phyloP scores from a whole-genome alignment of 2,113 vertebrate genomes.

The Quiscalus mexicanus region DNA sequence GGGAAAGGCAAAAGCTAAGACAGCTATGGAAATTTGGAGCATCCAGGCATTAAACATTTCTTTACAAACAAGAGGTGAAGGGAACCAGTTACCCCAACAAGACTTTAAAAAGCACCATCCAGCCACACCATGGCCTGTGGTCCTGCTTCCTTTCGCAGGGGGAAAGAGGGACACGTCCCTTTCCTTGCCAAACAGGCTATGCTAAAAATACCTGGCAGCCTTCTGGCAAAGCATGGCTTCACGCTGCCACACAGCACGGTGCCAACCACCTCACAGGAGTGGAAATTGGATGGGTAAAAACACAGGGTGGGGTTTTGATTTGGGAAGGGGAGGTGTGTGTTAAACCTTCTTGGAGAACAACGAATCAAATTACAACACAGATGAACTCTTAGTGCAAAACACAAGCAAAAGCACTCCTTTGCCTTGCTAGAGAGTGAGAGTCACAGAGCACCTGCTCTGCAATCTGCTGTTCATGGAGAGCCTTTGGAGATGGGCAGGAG shows the following conservation, averaged over 20 bases:
- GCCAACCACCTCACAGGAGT: not conserved
- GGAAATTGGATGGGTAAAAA: not conserved
- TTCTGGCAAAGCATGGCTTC: not conserved
- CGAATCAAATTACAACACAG: not conserved
- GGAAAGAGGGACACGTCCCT: not conserved
- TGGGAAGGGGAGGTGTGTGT: not conserved
- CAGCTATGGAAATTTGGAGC: not conserved
- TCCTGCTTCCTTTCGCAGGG: not conserved
- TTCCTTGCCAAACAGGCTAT: constrained; percentile 13
- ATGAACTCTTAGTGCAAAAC: not conserved
- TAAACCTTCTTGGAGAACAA: not conserved
- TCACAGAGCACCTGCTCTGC: constrained; percentile 31
- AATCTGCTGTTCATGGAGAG: constrained; percentile 13
- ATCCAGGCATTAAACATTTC: constrained; percentile 6
- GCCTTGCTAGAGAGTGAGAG: not conserved
- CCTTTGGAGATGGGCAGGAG: not conserved
- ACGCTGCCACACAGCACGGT: accelerated
- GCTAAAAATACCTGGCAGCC: constrained; percentile 57
- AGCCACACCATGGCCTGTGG: not conserved
- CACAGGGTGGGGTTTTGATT: not conserved
- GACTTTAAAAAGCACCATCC: not conserved
- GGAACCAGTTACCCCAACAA: not conserved
- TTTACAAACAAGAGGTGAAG: constrained; percentile 12
- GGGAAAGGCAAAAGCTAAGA: constrained; percentile 45
- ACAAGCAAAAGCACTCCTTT: not conserved